Percentiles rank a stretch among this genome's conserved stretches.
phyloP scores from a whole-genome alignment of 2,797 vertebrate genomes.

The Zalophus californianus region DNA sequence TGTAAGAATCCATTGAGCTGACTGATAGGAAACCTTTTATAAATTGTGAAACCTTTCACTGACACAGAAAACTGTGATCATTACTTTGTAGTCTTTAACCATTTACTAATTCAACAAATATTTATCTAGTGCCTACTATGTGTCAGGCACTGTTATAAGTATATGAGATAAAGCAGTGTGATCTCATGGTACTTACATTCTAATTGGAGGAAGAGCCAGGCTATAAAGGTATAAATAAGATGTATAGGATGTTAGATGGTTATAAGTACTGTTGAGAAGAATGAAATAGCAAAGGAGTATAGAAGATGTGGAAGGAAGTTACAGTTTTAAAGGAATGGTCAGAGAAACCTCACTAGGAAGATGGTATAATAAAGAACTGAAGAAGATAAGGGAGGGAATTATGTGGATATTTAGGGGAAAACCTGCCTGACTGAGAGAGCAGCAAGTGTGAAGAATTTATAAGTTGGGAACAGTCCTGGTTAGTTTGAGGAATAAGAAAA shows the following conservation, averaged over 20 bases:
- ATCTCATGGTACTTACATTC: background rate
- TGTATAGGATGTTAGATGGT: background rate
- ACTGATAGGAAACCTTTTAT: background rate
- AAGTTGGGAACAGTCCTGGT: background rate
- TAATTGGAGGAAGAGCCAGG: background rate
- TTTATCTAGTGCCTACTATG: background rate
- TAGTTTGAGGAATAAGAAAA: background rate
- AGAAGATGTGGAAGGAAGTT: background rate
- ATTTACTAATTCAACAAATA: background rate
- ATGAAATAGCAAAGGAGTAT: background rate
- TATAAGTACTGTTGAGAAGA: background rate
- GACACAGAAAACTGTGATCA: background rate
- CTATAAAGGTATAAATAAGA: background rate
- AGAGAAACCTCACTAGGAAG: background rate
- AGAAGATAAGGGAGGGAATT: background rate
- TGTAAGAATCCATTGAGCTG: background rate
- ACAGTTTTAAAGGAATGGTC: background rate
- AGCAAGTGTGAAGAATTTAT: background rate
- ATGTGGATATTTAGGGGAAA: background rate
- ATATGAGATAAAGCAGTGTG: background rate
- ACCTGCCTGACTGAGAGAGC: background rate
- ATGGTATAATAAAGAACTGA: constrained; percentile 1
- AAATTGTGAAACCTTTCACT: background rate
- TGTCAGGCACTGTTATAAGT: background rate
- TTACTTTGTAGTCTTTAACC: constrained; percentile 11